phyloP scores from a whole-genome alignment of 2,113 vertebrate genomes.

The Dipodomys stephensi region DNA sequence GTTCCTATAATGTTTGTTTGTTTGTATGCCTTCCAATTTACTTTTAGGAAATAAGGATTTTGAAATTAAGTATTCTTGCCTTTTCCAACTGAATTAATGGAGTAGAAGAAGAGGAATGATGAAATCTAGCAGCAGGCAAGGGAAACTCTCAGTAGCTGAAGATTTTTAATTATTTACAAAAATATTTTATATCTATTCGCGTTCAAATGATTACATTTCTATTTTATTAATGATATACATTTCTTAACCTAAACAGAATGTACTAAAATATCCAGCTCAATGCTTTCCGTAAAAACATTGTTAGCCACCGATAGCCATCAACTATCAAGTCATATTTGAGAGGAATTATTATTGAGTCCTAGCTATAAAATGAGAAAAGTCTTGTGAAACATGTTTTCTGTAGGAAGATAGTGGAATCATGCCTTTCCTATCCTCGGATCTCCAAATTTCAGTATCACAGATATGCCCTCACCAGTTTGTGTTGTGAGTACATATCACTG shows the following conservation, averaged over 20 bases:
- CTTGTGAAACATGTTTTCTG: neutral
- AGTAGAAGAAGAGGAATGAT: neutral
- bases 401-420: neutral
- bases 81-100: constrained; percentile 43
- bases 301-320: neutral
- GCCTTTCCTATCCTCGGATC: neutral
- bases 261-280: neutral
- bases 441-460: constrained; percentile 31
- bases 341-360: neutral
- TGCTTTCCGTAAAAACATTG: neutral
- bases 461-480: constrained; percentile 11
- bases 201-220: neutral
- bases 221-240: neutral
- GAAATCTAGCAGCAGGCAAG: constrained; percentile 14
- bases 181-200: neutral
- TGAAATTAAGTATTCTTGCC: constrained; percentile 20
- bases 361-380: neutral
- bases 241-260: neutral
- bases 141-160: neutral
- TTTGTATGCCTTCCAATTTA: constrained; percentile 8
- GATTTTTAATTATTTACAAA: neutral
- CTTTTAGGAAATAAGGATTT: constrained; percentile 28
- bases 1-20: neutral
- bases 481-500: constrained; percentile 20
- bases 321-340: neutral